Conservation (phyloP, 2,797 vertebrate species). For the Pseudopleuronectes americanus region DNA sequence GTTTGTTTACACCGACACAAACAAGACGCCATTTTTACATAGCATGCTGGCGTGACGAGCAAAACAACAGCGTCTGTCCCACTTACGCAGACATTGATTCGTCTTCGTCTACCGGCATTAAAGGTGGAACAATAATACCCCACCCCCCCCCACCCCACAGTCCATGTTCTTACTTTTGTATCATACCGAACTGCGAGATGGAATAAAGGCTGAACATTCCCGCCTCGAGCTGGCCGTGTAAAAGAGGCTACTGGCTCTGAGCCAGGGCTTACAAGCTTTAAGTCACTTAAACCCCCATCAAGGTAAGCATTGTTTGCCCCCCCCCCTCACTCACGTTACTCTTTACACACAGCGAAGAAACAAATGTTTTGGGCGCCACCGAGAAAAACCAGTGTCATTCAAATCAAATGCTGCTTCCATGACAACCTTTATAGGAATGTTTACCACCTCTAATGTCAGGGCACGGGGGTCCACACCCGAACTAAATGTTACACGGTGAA, state of each 20-base stretch:
- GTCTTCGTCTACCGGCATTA: background rate
- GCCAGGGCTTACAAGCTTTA: slow-evolving; percentile 33
- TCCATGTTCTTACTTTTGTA: background rate
- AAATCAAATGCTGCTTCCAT: slow-evolving; percentile 12
- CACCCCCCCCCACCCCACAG: too few species aligned
- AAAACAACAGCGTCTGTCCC: background rate
- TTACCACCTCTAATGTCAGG: slow-evolving; percentile 21
- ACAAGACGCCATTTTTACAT: background rate
- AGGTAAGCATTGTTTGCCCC: slow-evolving; percentile 65
- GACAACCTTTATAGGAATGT: slow-evolving; percentile 14
- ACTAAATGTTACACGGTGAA: slow-evolving; percentile 9
- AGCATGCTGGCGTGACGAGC: background rate
- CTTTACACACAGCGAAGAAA: slow-evolving; percentile 28
- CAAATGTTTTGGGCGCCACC: slow-evolving; percentile 29
- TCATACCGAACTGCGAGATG: background rate
- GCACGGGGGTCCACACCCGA: slow-evolving; percentile 11
- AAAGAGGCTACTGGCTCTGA: slow-evolving; percentile 23
- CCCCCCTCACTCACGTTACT: slow-evolving; percentile 43
- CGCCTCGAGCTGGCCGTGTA: background rate
- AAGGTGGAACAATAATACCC: background rate
- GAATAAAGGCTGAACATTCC: background rate
- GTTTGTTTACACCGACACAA: background rate
- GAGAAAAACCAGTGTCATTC: slow-evolving; percentile 20
- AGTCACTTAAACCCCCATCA: slow-evolving; percentile 59
- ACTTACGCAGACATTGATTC: background rate